These are phyloP conservation scores for Acronicta leporina DNA, from an alignment of 2,888 invertebrate genomes.

Conservation along the genomic window DNA sequence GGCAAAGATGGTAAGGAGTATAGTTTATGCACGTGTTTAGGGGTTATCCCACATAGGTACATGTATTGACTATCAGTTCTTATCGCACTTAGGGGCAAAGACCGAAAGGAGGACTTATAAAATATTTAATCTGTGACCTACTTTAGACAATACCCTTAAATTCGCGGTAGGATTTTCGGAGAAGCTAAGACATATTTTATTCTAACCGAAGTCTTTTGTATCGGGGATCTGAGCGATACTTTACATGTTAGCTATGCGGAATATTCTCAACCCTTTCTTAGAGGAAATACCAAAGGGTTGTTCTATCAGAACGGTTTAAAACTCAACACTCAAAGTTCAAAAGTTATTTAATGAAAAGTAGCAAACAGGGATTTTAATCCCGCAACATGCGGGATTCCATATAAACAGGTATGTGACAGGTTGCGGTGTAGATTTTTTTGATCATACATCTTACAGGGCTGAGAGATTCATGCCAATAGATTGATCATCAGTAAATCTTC, in stretches of 20 bases:
- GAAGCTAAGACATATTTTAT: conserved; percentile 39
- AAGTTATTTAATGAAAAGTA: too few species aligned
- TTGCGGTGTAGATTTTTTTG: too few species aligned
- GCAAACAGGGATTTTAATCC: not conserved
- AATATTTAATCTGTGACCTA: conserved; percentile 49
- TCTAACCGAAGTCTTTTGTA: conserved; percentile 28
- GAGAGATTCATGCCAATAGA: too few species aligned
- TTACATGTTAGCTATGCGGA: conserved; percentile 21
- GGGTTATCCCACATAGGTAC: conserved; percentile 2
- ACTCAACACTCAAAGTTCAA: not conserved
- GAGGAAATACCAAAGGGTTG: not conserved
- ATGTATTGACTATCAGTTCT: conserved; percentile 40
- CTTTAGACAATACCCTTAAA: conserved; percentile 37
- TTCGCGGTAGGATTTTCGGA: conserved; percentile 31
- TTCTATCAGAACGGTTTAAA: conserved; percentile 6
- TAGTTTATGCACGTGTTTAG: conserved; percentile 29
- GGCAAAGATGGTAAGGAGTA: too few species aligned
- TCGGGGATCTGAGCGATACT: conserved; percentile 17
- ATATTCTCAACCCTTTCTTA: conserved; percentile 19
- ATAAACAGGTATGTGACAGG: too few species aligned
- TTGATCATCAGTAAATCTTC: too few species aligned
- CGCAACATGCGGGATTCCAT: too few species aligned
- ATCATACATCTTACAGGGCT: too few species aligned
- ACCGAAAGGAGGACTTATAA: conserved; percentile 24
- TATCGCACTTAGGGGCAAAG: conserved; percentile 32